Percentiles rank a stretch among this genome's conserved stretches.
phyloP scores from a whole-genome alignment of 2,113 vertebrate genomes.

The Albula goreensis region DNA sequence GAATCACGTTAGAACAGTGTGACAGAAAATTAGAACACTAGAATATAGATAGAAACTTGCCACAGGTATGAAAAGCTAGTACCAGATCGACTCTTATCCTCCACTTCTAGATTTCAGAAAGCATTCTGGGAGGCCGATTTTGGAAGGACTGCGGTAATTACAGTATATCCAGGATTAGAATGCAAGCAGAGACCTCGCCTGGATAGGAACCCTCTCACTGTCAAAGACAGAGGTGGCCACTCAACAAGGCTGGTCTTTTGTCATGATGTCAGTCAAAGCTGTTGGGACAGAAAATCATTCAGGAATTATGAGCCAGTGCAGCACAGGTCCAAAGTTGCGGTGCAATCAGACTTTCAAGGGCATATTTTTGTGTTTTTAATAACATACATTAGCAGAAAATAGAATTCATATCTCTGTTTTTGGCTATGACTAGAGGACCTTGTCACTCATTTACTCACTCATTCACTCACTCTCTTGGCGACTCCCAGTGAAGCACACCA shows the following conservation, averaged over 20 bases:
- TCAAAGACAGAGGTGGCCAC: not conserved
- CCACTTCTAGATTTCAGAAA: not conserved
- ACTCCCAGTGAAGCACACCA: not conserved
- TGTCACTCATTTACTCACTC: not conserved
- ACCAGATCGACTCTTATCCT: too few species aligned
- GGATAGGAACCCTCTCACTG: not conserved
- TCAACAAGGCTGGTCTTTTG: not conserved
- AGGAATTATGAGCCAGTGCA: not conserved
- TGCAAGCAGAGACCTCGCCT: too few species aligned
- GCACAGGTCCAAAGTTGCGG: not conserved
- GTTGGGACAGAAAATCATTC: not conserved
- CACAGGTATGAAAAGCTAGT: too few species aligned
- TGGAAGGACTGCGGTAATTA: too few species aligned
- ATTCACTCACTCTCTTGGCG: not conserved
- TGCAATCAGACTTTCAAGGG: too few species aligned
- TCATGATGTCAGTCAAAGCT: constrained; percentile 12
- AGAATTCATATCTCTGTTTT: not conserved
- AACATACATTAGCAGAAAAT: not conserved
- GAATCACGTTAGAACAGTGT: too few species aligned
- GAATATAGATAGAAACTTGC: too few species aligned
- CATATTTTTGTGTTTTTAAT: not conserved
- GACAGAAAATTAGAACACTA: too few species aligned
- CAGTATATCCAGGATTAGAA: too few species aligned
- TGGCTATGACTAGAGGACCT: not conserved
- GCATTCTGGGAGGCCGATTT: not conserved